phyloP scores from a whole-genome alignment of 1,140 invertebrate genomes.

The Drosophila bocqueti region DNA sequence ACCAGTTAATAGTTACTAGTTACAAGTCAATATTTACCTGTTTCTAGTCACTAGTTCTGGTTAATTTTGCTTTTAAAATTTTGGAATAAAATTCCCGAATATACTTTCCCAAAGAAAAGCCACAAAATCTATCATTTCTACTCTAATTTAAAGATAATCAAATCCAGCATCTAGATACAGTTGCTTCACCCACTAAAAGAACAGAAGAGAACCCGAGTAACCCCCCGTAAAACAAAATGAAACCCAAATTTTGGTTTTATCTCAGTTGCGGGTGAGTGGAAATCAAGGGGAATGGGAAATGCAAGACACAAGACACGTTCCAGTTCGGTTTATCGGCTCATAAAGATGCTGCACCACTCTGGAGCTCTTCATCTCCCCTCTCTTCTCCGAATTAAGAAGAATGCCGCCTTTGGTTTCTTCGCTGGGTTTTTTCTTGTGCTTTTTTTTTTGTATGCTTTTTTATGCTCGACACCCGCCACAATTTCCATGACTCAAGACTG shows the following conservation, averaged over 20 bases:
- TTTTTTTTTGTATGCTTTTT: neutral
- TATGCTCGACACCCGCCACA: constrained; percentile 24
- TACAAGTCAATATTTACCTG: neutral
- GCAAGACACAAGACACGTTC: constrained; percentile 24
- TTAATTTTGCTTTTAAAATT: neutral
- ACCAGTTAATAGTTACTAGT: too few relatives aligned
- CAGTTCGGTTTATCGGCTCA: constrained; percentile 27
- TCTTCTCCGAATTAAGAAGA: neutral
- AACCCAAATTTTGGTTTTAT: constrained; percentile 9
- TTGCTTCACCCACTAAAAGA: neutral
- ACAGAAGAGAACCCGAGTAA: neutral
- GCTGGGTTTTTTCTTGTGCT: constrained; percentile 1
- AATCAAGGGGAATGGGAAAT: neutral
- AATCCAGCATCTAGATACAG: neutral
- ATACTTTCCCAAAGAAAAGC: too few relatives aligned
- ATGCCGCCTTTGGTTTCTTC: constrained; percentile 7
- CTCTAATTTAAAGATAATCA: neutral
- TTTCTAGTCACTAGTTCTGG: neutral
- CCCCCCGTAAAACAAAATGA: constrained; percentile 5
- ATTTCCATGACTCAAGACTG: constrained; percentile 32
- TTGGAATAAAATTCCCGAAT: neutral
- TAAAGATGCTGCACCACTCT: constrained; percentile 21
- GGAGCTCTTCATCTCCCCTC: neutral
- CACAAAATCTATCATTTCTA: too few relatives aligned
- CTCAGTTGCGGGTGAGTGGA: constrained; percentile 10